Evolutionary conservation across 1,140 invertebrate genomes (phyloP), one percentile per base, ranked within the genome.

Genomic region (Anthonomus grandis): DNA sequence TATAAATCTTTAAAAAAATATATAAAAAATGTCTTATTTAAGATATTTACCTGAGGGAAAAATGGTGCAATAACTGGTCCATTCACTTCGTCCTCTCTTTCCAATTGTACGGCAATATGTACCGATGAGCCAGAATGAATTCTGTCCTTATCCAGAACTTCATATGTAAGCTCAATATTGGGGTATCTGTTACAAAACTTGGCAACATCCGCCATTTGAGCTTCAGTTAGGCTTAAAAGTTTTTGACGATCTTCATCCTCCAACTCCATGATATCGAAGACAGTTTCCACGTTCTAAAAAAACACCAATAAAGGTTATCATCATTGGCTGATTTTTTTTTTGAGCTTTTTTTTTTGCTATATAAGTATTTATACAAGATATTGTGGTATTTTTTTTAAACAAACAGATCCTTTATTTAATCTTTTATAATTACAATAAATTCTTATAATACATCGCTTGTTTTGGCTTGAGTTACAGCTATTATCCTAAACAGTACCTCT

Each of bases 101-200:
- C 96, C 48, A 99, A 73, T 39, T 91, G 86, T 2, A 98, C 95
- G n/a, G 86, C 79, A 4, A 97, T 87, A 75, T 91, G 88, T 0
- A 97, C 89, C 0, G 86, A 84, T 1, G 85, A 83, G 0, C 91
- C 92, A 59, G 89, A 89, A 65, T 80, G 82, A 51, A 95, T 81
- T 36, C 76, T 78, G 44, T 95, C 89, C 62, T 91, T 91, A 39
- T 92, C 87, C 38, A 85, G 76, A 2, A 98, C 87, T 74, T 98
- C 93, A 64, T 96, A 97, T 1, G 85, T 88, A 60, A 99, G 82
- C 69, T 99, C 97, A 64, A 99, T 98, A 74, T 98, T 98, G 0
- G 97, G 97, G 77, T 99, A 99, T 19, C 94, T 81, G 78, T 99
- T 99, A 71, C 96, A 99, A 79, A 99, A 99, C 39, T 91, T 81